Evolutionary conservation across 2,113 vertebrate species (phyloP), one percentile per base, ranked within the genome.

Genomic region (Lota lota): DNA sequence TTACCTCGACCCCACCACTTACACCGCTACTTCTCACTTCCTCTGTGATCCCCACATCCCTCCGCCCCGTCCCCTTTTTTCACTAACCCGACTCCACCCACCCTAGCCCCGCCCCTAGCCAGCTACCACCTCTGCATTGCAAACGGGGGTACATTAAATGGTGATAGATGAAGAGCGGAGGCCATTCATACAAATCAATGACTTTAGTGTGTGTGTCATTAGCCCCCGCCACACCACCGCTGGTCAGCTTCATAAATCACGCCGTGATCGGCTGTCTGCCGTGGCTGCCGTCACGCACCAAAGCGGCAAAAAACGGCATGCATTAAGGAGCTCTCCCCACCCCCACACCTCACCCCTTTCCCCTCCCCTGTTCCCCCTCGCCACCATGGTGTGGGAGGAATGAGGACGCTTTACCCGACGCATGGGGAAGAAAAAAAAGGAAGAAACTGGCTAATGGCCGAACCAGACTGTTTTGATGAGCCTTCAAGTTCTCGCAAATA

Each of bases 181-280:
- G 95, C 93, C 94, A 95, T 96, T 98, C 96, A 98, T 98, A 99
- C 96, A 99, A 99, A 99, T 99, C 97, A 99, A 99, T 99, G 97
- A 95, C 94, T 97, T 96, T 93, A 94, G 95, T 94, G 96, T 99
- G 95, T 94, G 95, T 99, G 96, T 99, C 97, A 99, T 99, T 99
- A 99, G 97, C 95, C 95, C 92, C 95, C 94, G 94, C 96, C 94
- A 96, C 94, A 94, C 94, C 95, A 95, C 95, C 96, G 95, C 93
- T 92, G 96, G 96, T 97, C 97, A 98, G 93, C 93, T 91, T 94
- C 93, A 98, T 99, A 98, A 99, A 99, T 99, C 97, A 98, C 94
- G 90, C 91, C 93, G 94, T 97, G 96, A 98, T 98, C 94, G 94
- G 94, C 96, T 98, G 96, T 98, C 96, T 90, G 92, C 89, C 79